These are phyloP conservation scores for Bembecia ichneumoniformis DNA, from an alignment of 2,888 invertebrate genomes.

Conservation along the genomic window DNA sequence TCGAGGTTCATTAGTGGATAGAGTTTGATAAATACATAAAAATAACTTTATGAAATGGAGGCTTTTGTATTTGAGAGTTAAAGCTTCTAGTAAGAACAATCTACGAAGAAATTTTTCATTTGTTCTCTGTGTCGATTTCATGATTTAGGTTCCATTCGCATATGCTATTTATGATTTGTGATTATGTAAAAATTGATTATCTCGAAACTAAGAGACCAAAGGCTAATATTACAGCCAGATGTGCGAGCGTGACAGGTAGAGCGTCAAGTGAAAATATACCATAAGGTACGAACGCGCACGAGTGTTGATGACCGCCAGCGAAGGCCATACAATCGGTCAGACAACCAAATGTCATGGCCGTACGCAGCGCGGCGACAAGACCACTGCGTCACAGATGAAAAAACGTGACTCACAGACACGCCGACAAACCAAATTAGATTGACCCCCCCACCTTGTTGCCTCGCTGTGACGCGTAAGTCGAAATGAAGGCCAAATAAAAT, in stretches of 20 bases:
- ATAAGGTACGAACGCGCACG: constrained; percentile 42
- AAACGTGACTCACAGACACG: constrained; percentile 52
- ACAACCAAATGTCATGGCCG: constrained; percentile 68
- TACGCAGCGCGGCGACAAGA: constrained; percentile 49
- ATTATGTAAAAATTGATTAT: too few relatives aligned
- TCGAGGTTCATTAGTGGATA: too few relatives aligned
- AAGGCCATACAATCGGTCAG: constrained; percentile 71
- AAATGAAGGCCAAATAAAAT: not conserved
- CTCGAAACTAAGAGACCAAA: too few relatives aligned
- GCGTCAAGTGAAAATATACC: constrained; percentile 35
- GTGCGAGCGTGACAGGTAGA: constrained; percentile 8
- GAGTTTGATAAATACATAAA: too few relatives aligned
- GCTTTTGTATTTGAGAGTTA: too few relatives aligned
- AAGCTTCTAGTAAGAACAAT: too few relatives aligned
- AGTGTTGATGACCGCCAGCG: constrained; percentile 66
- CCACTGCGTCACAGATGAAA: constrained; percentile 58
- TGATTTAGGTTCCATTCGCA: too few relatives aligned
- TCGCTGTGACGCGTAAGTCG: not conserved
- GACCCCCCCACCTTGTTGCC: constrained; percentile 10
- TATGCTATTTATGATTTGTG: too few relatives aligned
- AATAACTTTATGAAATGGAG: too few relatives aligned
- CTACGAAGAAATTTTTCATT: too few relatives aligned
- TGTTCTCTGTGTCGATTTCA: too few relatives aligned
- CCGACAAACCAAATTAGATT: constrained; percentile 9
- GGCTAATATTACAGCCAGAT: too few relatives aligned